Base-by-base conservation (phyloP, 1,140 invertebrate species). In the Oedothorax gibbosus region DNA sequence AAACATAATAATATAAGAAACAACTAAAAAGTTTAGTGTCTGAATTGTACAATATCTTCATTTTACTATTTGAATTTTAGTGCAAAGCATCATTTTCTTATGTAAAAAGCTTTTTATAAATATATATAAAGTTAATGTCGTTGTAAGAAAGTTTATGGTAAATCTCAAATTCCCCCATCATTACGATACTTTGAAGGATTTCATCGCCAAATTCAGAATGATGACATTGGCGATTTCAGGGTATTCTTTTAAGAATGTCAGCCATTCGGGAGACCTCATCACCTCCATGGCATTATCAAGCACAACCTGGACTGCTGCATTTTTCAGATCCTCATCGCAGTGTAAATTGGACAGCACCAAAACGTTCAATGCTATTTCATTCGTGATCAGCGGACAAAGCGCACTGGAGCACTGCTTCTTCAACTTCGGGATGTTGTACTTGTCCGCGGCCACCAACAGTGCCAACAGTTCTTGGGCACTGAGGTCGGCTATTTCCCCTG, bases 261-360 rank as follows among this genome's bases (percentile, higher is more conserved):
- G 62, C 81, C 81, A 83, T 35, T 83, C 81, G 5, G 64, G 60
- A n/a, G 71, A 54, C 56, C 68, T 83, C 71, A 83, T 75, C 10
- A 83, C 71, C 11, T 75, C 12, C 1, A 83, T 14, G 10, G 81
- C 81, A 66, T 83, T 83, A 18, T 57, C 62, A 56, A 75, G 71
- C 11, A 83, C 51, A n/a, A 14, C 49, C 57, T 75, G 18, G 8
- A 75, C 50, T 2, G 81, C 71, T 20, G 81, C 81, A 35, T 75
- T 15, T 68, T 66, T 83, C 18, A 83, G 60, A n/a, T 64, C 60
- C 8, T 83, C 81, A 53, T 83, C 81, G 6, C 56, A 12, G 56
- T 83, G 81, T 5, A 65, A 64, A 20, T 65, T 56, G 10, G 71
- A 57, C 0, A 83, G 49, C 9, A 60, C 56, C 14, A 83, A 66